phyloP scores from a whole-genome alignment of 2,113 vertebrate species.

The Zingel zingel region DNA sequence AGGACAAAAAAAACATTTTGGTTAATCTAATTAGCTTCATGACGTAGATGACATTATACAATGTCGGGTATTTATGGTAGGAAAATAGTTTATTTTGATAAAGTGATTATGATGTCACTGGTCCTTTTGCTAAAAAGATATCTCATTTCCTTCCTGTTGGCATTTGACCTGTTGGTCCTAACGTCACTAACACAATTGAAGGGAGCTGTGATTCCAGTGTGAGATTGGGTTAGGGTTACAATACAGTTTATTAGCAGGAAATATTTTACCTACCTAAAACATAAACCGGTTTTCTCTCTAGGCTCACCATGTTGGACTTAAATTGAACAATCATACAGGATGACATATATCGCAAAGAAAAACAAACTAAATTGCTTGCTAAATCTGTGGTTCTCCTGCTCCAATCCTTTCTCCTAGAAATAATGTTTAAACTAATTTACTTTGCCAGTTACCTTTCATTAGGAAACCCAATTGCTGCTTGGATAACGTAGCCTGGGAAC shows the following conservation, averaged over 20 bases:
- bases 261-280: conserved; percentile 5
- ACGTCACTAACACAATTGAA: conserved; percentile 26
- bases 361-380: neutral
- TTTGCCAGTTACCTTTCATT: conserved; percentile 7
- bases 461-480: neutral
- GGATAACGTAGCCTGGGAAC: neutral
- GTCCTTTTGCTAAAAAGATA: conserved; percentile 15
- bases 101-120: conserved; percentile 28
- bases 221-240: neutral
- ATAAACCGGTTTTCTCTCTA: neutral
- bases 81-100: conserved; percentile 31
- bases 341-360: neutral
- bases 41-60: conserved; percentile 1
- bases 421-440: neutral
- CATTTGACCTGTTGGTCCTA: conserved; percentile 25
- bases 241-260: conserved; percentile 17
- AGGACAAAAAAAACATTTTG: neutral
- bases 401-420: neutral
- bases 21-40: conserved; percentile 1
- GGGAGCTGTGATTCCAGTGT: conserved; percentile 7
- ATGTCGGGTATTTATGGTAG: conserved; percentile 1
- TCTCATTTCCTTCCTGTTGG: conserved; percentile 33
- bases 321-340: neutral
- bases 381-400: neutral
- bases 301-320: neutral